These are phyloP conservation scores for Myotis myotis DNA, from an alignment of 2,797 vertebrate species.

Conservation along the genomic window DNA sequence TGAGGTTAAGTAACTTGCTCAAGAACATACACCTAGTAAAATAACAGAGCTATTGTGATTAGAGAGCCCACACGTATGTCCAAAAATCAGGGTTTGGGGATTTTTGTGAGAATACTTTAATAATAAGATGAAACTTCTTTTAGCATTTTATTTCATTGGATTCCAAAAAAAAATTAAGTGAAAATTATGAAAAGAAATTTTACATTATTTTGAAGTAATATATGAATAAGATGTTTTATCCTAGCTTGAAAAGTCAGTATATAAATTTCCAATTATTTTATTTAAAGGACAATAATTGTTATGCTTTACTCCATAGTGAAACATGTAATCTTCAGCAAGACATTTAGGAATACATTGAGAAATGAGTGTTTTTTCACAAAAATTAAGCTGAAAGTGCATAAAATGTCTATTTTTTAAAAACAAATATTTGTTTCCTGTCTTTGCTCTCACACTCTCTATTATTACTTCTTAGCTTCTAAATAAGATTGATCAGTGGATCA, in stretches of 20 bases:
- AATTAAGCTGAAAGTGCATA: background rate
- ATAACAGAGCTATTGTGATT: background rate
- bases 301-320: background rate
- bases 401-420: background rate
- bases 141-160: background rate
- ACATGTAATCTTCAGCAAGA: background rate
- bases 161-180: conserved; percentile 20
- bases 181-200: background rate
- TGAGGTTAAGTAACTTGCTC: background rate
- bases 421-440: background rate
- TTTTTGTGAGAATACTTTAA: background rate
- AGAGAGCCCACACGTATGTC: background rate
- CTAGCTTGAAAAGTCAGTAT: background rate
- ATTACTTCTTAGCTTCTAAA: conserved; percentile 3
- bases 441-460: background rate
- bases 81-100: background rate
- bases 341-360: background rate
- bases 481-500: background rate
- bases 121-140: background rate
- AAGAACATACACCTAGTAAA: background rate
- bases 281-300: background rate
- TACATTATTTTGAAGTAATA: background rate
- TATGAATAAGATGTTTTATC: background rate
- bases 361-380: background rate
- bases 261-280: background rate